Conservation (phyloP, 2,888 invertebrate genomes). For the Ellobium chinense region DNA sequence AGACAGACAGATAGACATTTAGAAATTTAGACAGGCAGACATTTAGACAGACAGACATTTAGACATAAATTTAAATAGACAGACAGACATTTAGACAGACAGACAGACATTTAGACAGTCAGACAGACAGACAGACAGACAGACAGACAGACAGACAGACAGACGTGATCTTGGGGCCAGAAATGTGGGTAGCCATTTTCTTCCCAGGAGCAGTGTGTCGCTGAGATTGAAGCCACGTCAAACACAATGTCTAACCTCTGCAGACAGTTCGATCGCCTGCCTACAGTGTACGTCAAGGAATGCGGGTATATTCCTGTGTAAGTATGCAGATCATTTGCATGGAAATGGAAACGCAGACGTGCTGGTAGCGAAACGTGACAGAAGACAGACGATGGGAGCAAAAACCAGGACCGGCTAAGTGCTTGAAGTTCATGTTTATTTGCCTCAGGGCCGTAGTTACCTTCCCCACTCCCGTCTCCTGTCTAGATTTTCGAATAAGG, state of each 20-base stretch:
- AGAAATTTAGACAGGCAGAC: too few species aligned
- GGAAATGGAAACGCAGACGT: too few species aligned
- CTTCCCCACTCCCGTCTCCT: too few species aligned
- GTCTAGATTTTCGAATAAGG: too few species aligned
- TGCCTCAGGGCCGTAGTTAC: too few species aligned
- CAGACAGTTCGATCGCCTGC: neutral
- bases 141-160: neutral
- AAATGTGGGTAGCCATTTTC: neutral
- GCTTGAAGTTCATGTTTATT: too few species aligned
- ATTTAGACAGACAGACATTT: neutral
- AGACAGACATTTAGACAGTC: neutral
- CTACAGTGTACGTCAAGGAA: constrained; percentile 13
- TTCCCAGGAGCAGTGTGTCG: neutral
- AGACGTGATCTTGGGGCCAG: neutral
- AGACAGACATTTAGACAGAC: neutral
- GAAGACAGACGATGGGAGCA: too few species aligned
- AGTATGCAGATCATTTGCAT: too few species aligned
- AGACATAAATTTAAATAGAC: neutral
- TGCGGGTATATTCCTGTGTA: constrained; percentile 34
- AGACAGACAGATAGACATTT: too few species aligned
- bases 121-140: neutral
- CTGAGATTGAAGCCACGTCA: neutral
- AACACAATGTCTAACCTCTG: neutral
- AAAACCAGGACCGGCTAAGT: too few species aligned
- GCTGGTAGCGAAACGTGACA: too few species aligned